Conservation (phyloP, 2,113 vertebrate species). For the Trogon surrucura region DNA sequence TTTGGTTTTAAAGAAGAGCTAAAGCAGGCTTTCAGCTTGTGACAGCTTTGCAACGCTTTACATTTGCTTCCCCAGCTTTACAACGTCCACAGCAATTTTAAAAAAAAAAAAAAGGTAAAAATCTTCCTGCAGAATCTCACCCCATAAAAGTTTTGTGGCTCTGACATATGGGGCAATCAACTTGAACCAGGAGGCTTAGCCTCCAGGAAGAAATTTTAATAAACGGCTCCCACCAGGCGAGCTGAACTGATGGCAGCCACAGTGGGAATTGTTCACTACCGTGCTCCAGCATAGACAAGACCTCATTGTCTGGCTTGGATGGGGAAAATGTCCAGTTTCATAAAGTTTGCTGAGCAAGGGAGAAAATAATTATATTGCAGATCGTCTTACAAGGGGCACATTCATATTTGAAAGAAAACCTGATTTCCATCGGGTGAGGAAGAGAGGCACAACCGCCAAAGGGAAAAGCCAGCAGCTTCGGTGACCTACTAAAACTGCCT, state of each 20-base stretch:
- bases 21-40: rapidly evolving
- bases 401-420: conserved; percentile 53
- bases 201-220: conserved; percentile 16
- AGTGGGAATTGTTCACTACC: conserved; percentile 37
- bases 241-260: conserved; percentile 49
- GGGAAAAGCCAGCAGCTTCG: neutral
- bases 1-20: neutral
- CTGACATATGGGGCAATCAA: neutral
- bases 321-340: conserved; percentile 44
- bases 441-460: neutral
- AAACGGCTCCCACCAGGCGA: neutral
- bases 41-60: neutral
- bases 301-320: conserved; percentile 51
- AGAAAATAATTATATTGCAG: conserved; percentile 68
- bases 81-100: neutral
- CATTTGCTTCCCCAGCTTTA: neutral
- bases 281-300: conserved; percentile 38
- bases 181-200: neutral
- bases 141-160: neutral
- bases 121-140: neutral
- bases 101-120: neutral
- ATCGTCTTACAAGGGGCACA: conserved; percentile 54
- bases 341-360: conserved; percentile 70
- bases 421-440: conserved; percentile 11
- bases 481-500: conserved; percentile 11